Conservation (phyloP, 92 coral and sea anemone species). For the Metridium senile region DNA sequence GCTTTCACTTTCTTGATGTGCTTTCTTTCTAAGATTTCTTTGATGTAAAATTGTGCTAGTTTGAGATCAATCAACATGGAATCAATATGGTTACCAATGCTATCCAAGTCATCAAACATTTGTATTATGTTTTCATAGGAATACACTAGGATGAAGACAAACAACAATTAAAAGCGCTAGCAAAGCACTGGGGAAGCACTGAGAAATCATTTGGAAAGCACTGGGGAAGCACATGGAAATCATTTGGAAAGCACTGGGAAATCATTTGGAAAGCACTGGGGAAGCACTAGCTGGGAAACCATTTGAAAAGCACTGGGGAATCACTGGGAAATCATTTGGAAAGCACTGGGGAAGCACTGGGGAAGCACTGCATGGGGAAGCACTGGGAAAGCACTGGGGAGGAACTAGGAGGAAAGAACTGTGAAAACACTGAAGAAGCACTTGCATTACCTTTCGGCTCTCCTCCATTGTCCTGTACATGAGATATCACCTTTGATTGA, state of each 20-base stretch:
- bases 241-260: neutral
- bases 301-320: too few relatives aligned
- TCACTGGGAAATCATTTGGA: too few relatives aligned
- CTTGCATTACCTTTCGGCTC: neutral
- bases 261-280: neutral
- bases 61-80: neutral
- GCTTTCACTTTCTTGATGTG: neutral
- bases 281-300: neutral
- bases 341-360: neutral
- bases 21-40: neutral
- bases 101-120: conserved; percentile 1
- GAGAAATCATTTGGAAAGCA: too few relatives aligned
- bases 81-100: neutral
- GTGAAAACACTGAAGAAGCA: neutral
- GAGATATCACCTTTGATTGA: neutral
- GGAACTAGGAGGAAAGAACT: too few relatives aligned
- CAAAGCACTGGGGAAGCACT: neutral
- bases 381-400: too few relatives aligned
- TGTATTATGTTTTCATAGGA: neutral
- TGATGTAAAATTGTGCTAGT: neutral
- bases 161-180: neutral
- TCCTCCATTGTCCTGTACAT: neutral
- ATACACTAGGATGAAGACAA: neutral
- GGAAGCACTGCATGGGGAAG: too few relatives aligned
- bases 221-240: neutral